These are phyloP conservation scores for Eudasyphora cyanicolor DNA, from an alignment of 2,888 invertebrate genomes.

Conservation along the genomic window DNA sequence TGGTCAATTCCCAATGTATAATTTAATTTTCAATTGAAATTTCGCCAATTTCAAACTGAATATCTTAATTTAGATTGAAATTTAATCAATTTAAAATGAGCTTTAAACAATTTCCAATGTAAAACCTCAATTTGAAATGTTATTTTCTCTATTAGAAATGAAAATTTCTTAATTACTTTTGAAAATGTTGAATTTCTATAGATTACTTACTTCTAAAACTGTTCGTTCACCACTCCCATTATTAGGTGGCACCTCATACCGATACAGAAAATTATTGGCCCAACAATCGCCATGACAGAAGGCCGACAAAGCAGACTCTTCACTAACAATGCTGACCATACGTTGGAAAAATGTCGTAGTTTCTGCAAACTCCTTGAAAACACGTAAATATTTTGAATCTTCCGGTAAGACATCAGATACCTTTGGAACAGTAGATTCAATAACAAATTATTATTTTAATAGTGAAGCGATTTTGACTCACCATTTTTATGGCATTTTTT, in stretches of 20 bases:
- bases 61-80: no score
- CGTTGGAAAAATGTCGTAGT: slow-evolving; percentile 85
- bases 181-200: background rate
- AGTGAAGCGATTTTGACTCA: slow-evolving; percentile 69
- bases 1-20: no score
- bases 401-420: slow-evolving; percentile 76
- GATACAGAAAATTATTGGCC: slow-evolving; percentile 87
- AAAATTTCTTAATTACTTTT: no score
- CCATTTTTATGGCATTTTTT: slow-evolving; percentile 85
- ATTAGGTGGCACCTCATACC: slow-evolving; percentile 78
- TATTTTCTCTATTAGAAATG: no score
- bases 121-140: no score
- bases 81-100: no score
- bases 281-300: slow-evolving; percentile 89
- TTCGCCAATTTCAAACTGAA: no score
- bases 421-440: slow-evolving; percentile 51
- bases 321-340: slow-evolving; percentile 84
- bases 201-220: slow-evolving; percentile 81
- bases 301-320: slow-evolving; percentile 84
- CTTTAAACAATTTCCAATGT: no score
- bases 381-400: slow-evolving; percentile 82
- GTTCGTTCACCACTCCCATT: slow-evolving; percentile 79
- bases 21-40: no score
- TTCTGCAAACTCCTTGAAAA: slow-evolving; percentile 83
- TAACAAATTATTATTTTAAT: background rate